Evolutionary conservation across 2,113 vertebrate species (phyloP).

Genomic region (Geothlypis trichas): DNA sequence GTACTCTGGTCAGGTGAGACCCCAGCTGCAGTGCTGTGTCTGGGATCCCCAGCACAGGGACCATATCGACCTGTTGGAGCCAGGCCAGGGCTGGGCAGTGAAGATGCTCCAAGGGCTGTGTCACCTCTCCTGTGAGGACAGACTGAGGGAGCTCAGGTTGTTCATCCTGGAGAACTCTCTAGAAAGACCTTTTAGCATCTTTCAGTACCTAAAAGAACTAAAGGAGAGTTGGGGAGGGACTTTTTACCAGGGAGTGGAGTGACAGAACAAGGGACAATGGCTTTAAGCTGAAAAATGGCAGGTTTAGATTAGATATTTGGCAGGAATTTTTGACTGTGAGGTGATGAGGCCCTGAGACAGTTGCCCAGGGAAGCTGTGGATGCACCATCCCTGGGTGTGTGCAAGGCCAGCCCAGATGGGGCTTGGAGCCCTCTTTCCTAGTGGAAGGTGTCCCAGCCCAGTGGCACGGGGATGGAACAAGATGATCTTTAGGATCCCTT

Average conservation of each 20-base stretch:
- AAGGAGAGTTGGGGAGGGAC: background rate
- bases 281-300: background rate
- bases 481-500: background rate
- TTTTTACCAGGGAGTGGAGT: background rate
- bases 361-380: background rate
- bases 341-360: background rate
- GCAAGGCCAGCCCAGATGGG: background rate
- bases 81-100: background rate
- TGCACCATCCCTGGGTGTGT: background rate
- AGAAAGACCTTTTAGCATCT: background rate
- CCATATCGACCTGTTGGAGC: fast-evolving
- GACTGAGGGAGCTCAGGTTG: background rate
- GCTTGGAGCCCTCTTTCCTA: background rate
- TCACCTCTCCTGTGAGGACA: background rate
- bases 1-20: background rate
- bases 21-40: background rate
- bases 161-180: background rate
- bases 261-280: background rate
- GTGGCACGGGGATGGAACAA: fast-evolving
- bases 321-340: background rate
- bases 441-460: too few species aligned
- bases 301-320: background rate
- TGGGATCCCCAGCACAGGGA: background rate
- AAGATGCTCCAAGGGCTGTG: background rate
- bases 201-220: background rate